Evolutionary conservation across 1,140 invertebrate genomes (phyloP), one percentile per base, ranked within the genome.

Genomic region (Drosophila carrolli): DNA sequence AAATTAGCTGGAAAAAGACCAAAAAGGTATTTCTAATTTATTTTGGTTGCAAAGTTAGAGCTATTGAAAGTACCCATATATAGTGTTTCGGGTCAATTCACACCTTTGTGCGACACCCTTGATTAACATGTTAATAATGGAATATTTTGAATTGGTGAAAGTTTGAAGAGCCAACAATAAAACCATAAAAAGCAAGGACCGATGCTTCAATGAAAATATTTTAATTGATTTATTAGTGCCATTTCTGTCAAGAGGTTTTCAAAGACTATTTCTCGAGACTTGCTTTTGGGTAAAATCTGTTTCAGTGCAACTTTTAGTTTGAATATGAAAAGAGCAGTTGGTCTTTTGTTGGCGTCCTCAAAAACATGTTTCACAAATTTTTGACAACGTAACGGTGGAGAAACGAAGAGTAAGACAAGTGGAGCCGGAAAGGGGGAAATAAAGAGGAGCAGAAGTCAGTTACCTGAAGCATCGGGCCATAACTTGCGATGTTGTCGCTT

Each of bases 401-500:
- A 40, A 41, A 32, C 29, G 27, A 48, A 11, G 60, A 38, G 29
- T 32, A 32, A 32, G 29, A 32, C 6, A 32, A 32, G 29, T 32
- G 8, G 7, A 32, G 29, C 29, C 29, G 29, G 62, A 23, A 66
- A 61, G 43, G n/a, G 13, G 35, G 19, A 56, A 40, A 16, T 47
- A 14, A 27, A 43, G 47, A 56, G 23, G 23, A 44, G 46, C 13
- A 71, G 54, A 50, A 61, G 48, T 50, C 54, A 63, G 63, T 77
- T 68, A 58, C 73, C 53, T 75, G 44, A 50, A 32, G 48, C 60
- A 67, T 37, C 62, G 62, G 58, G 62, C 72, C 80, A 89, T 89
- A 88, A 84, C 80, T 88, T 80, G 68, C 35, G 51, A 74, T 47
- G 79, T 67, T 57, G 78, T 72, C 51, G 73, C 62, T 59, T 65